Evolutionary conservation across 1,140 invertebrate species (phyloP).

Genomic region (Drosophila insularis): DNA sequence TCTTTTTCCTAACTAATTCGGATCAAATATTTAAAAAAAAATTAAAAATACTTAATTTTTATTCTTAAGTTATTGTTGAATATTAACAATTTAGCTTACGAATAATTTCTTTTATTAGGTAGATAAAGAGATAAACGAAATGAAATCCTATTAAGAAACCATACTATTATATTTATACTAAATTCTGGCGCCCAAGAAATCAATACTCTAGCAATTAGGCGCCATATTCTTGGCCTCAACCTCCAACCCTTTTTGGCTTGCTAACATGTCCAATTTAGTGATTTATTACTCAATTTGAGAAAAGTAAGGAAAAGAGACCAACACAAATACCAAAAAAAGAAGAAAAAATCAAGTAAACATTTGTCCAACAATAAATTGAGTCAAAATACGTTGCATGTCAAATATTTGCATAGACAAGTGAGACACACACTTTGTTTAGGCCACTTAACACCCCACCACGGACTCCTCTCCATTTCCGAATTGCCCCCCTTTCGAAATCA

Average conservation of each 20-base stretch:
- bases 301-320: neutral
- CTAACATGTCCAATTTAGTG: conserved; percentile 6
- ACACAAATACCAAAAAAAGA: neutral
- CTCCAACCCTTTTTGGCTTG: neutral
- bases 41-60: no score
- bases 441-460: neutral
- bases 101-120: no score
- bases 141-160: no score
- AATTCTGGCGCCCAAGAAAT: neutral
- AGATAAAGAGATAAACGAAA: no score
- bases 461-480: neutral
- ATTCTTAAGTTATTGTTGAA: no score
- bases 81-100: no score
- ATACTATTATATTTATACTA: no score
- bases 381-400: conserved; percentile 6
- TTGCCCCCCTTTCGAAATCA: neutral
- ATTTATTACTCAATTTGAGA: conserved; percentile 2
- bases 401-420: conserved; percentile 10
- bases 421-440: neutral
- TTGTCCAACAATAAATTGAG: conserved; percentile 6
- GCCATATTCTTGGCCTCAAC: neutral
- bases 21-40: no score
- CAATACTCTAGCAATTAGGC: conserved; percentile 1
- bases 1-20: no score
- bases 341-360: neutral